Conservation (phyloP, 2,888 invertebrate genomes). For the Slavum lentiscoides region DNA sequence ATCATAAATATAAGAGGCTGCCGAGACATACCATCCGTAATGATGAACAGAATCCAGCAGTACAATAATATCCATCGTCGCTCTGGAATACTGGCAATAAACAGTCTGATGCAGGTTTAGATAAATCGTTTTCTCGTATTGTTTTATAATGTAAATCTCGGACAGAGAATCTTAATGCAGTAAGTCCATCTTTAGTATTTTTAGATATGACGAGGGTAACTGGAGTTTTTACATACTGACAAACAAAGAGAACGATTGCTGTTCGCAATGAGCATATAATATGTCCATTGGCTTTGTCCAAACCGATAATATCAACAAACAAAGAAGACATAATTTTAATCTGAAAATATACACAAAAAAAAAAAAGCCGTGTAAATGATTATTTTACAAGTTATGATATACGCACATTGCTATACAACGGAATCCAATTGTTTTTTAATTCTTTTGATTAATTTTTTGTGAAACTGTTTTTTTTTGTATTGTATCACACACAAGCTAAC, state of each 20-base stretch:
- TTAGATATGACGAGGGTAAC: conserved; percentile 53
- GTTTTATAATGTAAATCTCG: conserved; percentile 59
- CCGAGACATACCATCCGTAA: conserved; percentile 63
- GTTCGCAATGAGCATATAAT: conserved; percentile 66
- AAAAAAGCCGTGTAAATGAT: background rate
- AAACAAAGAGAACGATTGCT: conserved; percentile 67
- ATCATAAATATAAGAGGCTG: background rate
- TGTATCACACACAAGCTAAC: conserved; percentile 35
- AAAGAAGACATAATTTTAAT: conserved; percentile 42
- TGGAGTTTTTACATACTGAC: conserved; percentile 64
- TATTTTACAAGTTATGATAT: background rate
- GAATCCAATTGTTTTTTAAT: conserved; percentile 48
- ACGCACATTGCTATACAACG: conserved; percentile 40
- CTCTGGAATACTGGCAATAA: conserved; percentile 49
- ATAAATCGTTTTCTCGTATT: conserved; percentile 60
- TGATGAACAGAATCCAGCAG: conserved; percentile 80
- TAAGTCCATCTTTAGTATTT: conserved; percentile 55
- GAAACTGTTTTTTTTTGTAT: conserved; percentile 43
- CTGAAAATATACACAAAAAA: background rate
- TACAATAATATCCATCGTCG: conserved; percentile 65
- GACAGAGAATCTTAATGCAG: conserved; percentile 59
- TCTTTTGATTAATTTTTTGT: conserved; percentile 39
- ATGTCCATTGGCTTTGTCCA: conserved; percentile 56
- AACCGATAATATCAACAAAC: conserved; percentile 42
- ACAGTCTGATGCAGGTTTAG: conserved; percentile 57